phyloP scores from a whole-genome alignment of 2,113 vertebrate species.

The Gopherus evgoodei region DNA sequence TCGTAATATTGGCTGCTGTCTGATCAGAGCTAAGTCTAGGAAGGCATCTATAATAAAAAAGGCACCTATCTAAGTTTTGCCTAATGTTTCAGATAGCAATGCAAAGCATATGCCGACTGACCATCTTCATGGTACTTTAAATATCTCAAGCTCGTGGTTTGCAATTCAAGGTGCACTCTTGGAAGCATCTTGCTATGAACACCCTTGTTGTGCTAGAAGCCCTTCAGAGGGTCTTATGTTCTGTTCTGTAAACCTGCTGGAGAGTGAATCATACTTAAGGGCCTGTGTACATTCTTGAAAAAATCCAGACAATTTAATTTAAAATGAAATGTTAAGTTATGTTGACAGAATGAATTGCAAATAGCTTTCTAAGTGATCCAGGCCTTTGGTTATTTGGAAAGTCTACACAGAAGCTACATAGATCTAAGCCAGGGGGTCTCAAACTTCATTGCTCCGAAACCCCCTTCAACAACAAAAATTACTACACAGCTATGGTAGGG shows the following conservation, averaged over 20 bases:
- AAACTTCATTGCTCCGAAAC: no score
- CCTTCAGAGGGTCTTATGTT: background rate
- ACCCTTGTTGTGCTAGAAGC: background rate
- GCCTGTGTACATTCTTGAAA: background rate
- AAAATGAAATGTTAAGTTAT: background rate
- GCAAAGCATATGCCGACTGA: background rate
- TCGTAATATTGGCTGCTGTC: background rate
- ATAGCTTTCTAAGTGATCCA: background rate
- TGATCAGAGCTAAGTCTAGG: background rate
- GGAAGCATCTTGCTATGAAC: background rate
- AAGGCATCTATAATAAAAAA: no score
- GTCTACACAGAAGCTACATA: background rate
- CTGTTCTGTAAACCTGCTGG: background rate
- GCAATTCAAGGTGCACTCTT: background rate
- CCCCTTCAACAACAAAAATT: no score
- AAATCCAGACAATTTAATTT: background rate
- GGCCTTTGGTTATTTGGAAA: background rate
- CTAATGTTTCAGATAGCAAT: background rate
- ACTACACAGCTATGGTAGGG: no score
- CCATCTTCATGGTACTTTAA: background rate
- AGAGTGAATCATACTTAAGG: background rate
- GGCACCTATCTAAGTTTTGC: background rate
- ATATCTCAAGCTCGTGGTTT: background rate
- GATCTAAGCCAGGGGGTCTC: no score
- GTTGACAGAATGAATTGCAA: background rate